Percentiles rank a stretch among this genome's conserved stretches.
Evolutionary conservation across 2,888 invertebrate genomes (phyloP).

Genomic region (Eupeodes latifasciatus): DNA sequence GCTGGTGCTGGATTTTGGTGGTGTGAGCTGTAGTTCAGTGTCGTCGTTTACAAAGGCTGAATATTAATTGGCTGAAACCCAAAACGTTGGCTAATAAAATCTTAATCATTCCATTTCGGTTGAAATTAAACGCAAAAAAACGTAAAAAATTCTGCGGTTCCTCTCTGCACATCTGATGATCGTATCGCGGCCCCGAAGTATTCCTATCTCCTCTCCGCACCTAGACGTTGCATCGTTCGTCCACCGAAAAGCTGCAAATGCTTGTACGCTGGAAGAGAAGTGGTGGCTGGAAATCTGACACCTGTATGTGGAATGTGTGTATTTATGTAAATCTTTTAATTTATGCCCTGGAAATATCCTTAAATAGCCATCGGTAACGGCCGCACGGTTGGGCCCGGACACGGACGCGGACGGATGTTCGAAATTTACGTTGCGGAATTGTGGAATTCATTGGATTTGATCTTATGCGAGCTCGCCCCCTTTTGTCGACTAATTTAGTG

Average conservation of each 20-base stretch:
- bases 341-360: slow-evolving; percentile 76
- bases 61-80: slow-evolving; percentile 77
- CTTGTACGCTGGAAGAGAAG: slow-evolving; percentile 39
- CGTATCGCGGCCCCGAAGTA: not conserved
- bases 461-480: slow-evolving; percentile 63
- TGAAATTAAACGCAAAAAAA: slow-evolving; percentile 73
- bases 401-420: slow-evolving; percentile 51
- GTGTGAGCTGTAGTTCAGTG: slow-evolving; percentile 42
- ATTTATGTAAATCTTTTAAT: slow-evolving; percentile 77
- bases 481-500: slow-evolving; percentile 75
- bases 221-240: not conserved
- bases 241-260: not conserved
- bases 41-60: slow-evolving; percentile 73
- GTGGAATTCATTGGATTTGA: slow-evolving; percentile 74
- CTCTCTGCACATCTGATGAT: slow-evolving; percentile 45
- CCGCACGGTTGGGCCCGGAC: not conserved
- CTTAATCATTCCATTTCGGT: slow-evolving; percentile 76
- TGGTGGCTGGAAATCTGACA: slow-evolving; percentile 74
- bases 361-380: slow-evolving; percentile 72
- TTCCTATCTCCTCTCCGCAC: not conserved
- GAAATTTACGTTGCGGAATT: slow-evolving; percentile 71
- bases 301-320: slow-evolving; percentile 75
- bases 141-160: slow-evolving; percentile 25
- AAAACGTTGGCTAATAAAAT: slow-evolving; percentile 77
- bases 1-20: not conserved